Evolutionary conservation across 2,113 vertebrate species (phyloP).

Genomic region (Gymnobelideus leadbeateri): DNA sequence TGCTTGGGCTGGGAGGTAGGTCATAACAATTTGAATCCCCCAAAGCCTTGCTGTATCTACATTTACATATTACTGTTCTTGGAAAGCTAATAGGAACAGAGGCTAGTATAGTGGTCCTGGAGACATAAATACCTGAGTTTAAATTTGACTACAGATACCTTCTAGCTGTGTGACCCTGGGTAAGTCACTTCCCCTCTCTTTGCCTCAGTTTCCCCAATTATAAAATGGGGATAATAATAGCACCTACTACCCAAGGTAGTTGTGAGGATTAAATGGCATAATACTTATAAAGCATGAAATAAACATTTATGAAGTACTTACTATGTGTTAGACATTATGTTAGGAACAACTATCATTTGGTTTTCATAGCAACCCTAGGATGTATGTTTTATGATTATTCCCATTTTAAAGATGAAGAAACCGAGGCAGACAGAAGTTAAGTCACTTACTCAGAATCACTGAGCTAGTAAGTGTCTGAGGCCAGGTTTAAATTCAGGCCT

Average conservation of each 20-base stretch:
- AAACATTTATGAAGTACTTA: no score
- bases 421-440: no score
- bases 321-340: no score
- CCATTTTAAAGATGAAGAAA: no score
- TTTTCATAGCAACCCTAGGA: no score
- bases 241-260: background rate
- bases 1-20: no score
- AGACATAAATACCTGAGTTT: background rate
- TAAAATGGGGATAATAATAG: slow-evolving; percentile 4
- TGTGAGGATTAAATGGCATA: background rate
- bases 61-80: background rate
- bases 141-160: background rate
- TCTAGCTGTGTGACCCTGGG: background rate
- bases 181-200: background rate
- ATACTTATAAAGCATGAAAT: background rate
- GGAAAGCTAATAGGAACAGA: background rate
- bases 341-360: no score
- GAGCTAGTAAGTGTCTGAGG: background rate
- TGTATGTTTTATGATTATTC: no score
- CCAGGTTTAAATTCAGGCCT: background rate
- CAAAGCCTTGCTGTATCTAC: background rate
- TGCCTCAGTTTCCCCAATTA: background rate
- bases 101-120: background rate
- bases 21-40: background rate
- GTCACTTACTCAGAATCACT: background rate